Evolutionary conservation across 2,113 vertebrate genomes (phyloP), one percentile per base, ranked within the genome.

Genomic region (Pterocles orientalis): DNA sequence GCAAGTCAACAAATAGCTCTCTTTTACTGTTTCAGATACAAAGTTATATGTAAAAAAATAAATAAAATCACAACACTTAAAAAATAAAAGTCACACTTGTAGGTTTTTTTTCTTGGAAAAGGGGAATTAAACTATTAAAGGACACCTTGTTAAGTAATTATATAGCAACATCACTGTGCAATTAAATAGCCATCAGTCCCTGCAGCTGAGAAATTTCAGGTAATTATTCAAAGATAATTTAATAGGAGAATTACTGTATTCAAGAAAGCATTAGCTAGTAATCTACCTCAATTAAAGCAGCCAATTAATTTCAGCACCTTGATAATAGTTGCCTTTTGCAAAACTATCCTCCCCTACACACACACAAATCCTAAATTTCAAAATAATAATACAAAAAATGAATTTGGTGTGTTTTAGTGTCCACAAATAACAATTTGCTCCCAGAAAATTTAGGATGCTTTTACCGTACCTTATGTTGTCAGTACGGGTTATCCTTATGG

Each of bases 181-280:
- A 98, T 98, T 98, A 98, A 98, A 98, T 98, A 98, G 98, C 98
- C 98, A 98, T 98, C 98, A 98, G 98, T 98, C 98, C 98, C 97
- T 95, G 98, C 98, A 98, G 98, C 98, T 98, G 98, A 98, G 98
- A 98, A 98, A 98, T 98, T 98, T 98, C 98, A 98, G 98, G 98
- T 98, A 98, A 98, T 98, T 98, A 98, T 98, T 98, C 98, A 98
- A 98, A 98, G 98, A 98, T 98, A 98, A 98, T 98, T 98, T 98
- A 98, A 98, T 98, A 98, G 98, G 98, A 98, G 98, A 98, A 98
- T 98, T 98, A 98, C 98, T 98, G 98, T 98, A 98, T 98, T 98
- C 98, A 98, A 98, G 98, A 98, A 98, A 98, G 98, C 98, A 98
- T 98, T 98, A 98, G 98, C 98, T 98, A 98, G 98, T 98, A 98